Base-by-base conservation (phyloP, 2,888 invertebrate species). In the Iphiclides podalirius region DNA sequence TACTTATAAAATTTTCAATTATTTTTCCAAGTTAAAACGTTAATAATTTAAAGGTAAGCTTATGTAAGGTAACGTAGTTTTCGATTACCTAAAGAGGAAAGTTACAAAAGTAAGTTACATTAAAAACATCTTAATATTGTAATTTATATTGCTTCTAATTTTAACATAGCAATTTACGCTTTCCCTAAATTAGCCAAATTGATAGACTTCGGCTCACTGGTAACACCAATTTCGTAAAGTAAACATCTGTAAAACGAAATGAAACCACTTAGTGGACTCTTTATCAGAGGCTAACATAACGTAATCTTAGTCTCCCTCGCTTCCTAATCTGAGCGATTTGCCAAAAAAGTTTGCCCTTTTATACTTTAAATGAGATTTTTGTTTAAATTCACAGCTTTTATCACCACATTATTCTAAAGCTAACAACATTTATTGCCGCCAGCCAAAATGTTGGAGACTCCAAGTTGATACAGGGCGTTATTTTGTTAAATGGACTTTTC, bases 301-400 rank as follows among this genome's bases (percentile, higher is more conserved):
- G 15, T 15, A 35, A 35, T 35, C 35, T 35, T 15, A 14, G 14
- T 35, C 15, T 35, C 35, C 33, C 33, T 33, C 35, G 4, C 14
- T 15, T 4, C 33, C 12, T 35, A 35, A 35, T 35, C 35, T 15
- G 7, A 35, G 14, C 35, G 35, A 35, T 35, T 35, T 35, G 35
- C 35, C 35, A 35, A 15, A 13, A 9, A 13, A 35, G 15, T 35
- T 35, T 8, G 35, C 35, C 15, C 14, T 35, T 35, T 35, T 15
- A 9, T 15, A 9, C 9, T 35, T 15, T 15, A 35, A 35, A 13
- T 35, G 35, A 14, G 35, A 35, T 35, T 35, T 35, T 15, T 6
- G 28, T 28, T 35, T 8, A 35, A 15, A 35, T 35, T 15, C 13
- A 14, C 15, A 4, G 14, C 35, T 35, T 35, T 35, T 35, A 28